These are phyloP conservation scores for Artemia sinica DNA, from an alignment of 2,888 invertebrate genomes.

Conservation along the genomic window DNA sequence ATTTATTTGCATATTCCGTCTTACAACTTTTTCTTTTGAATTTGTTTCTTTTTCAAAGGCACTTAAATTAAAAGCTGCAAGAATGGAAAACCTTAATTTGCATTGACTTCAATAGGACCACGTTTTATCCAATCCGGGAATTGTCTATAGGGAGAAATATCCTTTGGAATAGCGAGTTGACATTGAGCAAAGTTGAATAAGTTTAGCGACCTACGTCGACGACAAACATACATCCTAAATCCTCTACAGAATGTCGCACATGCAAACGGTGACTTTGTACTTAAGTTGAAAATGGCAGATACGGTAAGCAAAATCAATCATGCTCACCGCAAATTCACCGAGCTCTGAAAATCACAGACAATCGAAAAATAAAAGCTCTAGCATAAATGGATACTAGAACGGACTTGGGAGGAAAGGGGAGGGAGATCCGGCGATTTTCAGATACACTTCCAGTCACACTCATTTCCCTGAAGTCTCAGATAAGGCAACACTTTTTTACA, in stretches of 20 bases:
- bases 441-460: not conserved
- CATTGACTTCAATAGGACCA: too few relatives aligned
- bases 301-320: not conserved
- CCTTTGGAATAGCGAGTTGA: too few relatives aligned
- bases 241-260: slow-evolving; percentile 13
- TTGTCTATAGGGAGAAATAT: too few relatives aligned
- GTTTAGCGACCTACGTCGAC: slow-evolving; percentile 12
- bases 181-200: not conserved
- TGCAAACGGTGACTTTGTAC: slow-evolving; percentile 14
- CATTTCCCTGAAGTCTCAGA: not conserved
- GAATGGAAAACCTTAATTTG: too few relatives aligned
- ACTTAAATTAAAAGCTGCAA: too few relatives aligned
- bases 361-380: not conserved
- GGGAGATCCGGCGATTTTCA: slow-evolving; percentile 9
- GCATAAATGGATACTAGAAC: not conserved
- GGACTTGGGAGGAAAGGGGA: not conserved
- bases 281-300: slow-evolving; percentile 9
- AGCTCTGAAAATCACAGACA: slow-evolving; percentile 13
- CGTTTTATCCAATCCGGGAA: too few relatives aligned
- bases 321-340: slow-evolving; percentile 8
- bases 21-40: too few relatives aligned
- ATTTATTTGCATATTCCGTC: too few relatives aligned
- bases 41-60: too few relatives aligned
- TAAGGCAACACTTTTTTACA: slow-evolving; percentile 12
- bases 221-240: not conserved